Evolutionary conservation across 2,113 vertebrate genomes (phyloP).

Genomic region (Charadrius vociferus): DNA sequence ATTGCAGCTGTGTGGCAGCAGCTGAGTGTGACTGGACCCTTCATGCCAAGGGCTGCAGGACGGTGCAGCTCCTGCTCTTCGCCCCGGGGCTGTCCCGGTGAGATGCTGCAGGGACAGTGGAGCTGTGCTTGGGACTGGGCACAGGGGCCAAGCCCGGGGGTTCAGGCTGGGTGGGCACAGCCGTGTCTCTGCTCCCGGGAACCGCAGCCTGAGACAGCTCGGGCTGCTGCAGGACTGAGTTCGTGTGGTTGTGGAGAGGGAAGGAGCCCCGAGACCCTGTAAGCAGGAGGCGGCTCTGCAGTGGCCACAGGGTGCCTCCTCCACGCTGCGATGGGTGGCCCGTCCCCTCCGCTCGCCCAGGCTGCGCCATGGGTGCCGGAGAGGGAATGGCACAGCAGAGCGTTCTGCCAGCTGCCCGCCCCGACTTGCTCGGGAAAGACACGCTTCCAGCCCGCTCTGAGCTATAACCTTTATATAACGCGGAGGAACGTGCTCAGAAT

Average conservation of each 20-base stretch:
- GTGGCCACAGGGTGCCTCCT: neutral
- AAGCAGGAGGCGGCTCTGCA: too few species aligned
- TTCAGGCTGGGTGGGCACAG: neutral
- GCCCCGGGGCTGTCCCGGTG: neutral
- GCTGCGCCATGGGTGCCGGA: neutral
- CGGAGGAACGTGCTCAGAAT: neutral
- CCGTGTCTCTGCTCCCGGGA: rapidly evolving
- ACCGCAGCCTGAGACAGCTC: too few species aligned
- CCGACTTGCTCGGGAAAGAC: neutral
- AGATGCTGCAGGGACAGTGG: rapidly evolving
- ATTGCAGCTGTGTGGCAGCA: neutral
- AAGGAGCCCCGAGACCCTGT: neutral
- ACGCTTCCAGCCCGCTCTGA: neutral
- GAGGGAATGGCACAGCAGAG: neutral
- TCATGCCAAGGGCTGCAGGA: rapidly evolving
- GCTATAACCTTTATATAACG: neutral
- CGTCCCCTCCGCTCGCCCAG: rapidly evolving
- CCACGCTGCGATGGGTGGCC: rapidly evolving
- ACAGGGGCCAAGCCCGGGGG: rapidly evolving
- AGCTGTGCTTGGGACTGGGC: rapidly evolving
- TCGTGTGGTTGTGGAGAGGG: neutral
- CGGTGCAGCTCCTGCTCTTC: neutral
- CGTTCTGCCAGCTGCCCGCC: neutral
- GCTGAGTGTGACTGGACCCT: neutral
- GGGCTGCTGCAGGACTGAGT: neutral